A percentile compares a stretch with the other conserved stretches of the same genome.
These are phyloP conservation scores for Drosophila acutilabella DNA, from an alignment of 2,888 invertebrate genomes.

Conservation along the genomic window DNA sequence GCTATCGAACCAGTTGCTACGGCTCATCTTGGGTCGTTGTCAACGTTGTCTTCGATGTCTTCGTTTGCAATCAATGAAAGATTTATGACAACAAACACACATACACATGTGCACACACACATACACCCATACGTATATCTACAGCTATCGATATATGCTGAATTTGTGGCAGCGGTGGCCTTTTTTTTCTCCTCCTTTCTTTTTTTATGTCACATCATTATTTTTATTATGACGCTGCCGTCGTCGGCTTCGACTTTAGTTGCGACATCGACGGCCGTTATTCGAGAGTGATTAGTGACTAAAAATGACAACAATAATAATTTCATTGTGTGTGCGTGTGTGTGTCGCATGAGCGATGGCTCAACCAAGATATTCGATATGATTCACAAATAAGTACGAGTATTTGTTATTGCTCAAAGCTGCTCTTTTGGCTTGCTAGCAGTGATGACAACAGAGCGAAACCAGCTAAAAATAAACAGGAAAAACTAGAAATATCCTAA, in stretches of 20 bases:
- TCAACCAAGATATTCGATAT: slow-evolving; percentile 53
- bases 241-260: slow-evolving; percentile 26
- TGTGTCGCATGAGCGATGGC: slow-evolving; percentile 56
- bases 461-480: too few species aligned
- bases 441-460: too few species aligned
- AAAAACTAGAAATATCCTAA: too few species aligned
- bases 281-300: slow-evolving; percentile 77
- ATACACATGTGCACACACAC: slow-evolving; percentile 12
- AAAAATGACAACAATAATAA: slow-evolving; percentile 67
- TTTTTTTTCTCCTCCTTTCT: slow-evolving; percentile 9
- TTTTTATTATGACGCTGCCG: slow-evolving; percentile 76
- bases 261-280: slow-evolving; percentile 54
- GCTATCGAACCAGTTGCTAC: slow-evolving; percentile 22
- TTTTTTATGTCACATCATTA: slow-evolving; percentile 77
- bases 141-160: slow-evolving; percentile 24
- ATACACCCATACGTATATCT: background rate
- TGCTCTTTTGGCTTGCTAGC: background rate
- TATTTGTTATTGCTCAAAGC: slow-evolving; percentile 43
- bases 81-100: slow-evolving; percentile 66
- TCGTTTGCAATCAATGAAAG: slow-evolving; percentile 79
- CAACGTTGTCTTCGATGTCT: slow-evolving; percentile 72
- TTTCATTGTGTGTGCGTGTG: slow-evolving; percentile 45
- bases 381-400: slow-evolving; percentile 56
- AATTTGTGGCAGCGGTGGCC: slow-evolving; percentile 29
- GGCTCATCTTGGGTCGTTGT: slow-evolving; percentile 58